Conservation (phyloP, 2,888 invertebrate genomes). For the Cheilosia pagana region DNA sequence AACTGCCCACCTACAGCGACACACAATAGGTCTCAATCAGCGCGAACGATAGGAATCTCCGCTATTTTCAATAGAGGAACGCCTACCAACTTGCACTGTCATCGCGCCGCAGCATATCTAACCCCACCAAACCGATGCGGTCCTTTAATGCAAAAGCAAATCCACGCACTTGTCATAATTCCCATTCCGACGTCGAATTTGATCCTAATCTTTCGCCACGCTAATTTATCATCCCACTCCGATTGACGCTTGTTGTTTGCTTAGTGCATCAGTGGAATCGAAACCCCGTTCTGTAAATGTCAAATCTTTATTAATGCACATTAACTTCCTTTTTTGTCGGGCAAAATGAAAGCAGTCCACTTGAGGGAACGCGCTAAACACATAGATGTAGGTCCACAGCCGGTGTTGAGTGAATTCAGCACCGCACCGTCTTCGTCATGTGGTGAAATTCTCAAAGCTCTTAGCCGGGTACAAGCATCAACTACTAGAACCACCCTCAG, state of each 20-base stretch:
- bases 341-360: conserved; percentile 52
- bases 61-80: conserved; percentile 43
- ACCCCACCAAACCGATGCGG: conserved; percentile 43
- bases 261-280: conserved; percentile 41
- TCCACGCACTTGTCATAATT: conserved; percentile 73
- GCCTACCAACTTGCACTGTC: conserved; percentile 56
- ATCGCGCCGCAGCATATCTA: conserved; percentile 37
- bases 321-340: conserved; percentile 22
- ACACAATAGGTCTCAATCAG: conserved; percentile 63
- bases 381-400: conserved; percentile 72
- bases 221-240: conserved; percentile 70
- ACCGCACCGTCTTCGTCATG: conserved; percentile 47
- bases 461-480: conserved; percentile 68
- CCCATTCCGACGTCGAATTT: conserved; percentile 67
- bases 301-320: conserved; percentile 63
- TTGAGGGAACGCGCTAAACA: conserved; percentile 66
- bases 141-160: conserved; percentile 70
- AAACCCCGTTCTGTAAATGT: conserved; percentile 9
- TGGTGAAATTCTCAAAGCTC: conserved; percentile 71
- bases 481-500: conserved; percentile 52
- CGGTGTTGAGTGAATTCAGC: conserved; percentile 61
- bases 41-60: conserved; percentile 56
- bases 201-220: conserved; percentile 73
- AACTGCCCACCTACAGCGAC: conserved; percentile 41
- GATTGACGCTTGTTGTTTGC: conserved; percentile 52